phyloP scores from a whole-genome alignment of 1,140 invertebrate species.

The Meteorus sp. region DNA sequence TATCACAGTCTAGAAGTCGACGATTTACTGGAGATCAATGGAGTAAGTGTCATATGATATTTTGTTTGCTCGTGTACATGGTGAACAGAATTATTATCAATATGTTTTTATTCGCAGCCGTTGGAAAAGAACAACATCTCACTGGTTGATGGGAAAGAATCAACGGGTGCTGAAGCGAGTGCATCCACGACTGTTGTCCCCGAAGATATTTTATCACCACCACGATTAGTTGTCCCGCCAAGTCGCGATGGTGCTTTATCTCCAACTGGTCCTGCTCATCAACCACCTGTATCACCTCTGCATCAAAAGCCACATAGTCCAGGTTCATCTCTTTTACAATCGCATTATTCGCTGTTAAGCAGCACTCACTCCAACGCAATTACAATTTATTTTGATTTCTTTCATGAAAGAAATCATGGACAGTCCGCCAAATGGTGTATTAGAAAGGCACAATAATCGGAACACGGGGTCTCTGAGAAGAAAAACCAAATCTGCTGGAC shows the following conservation, averaged over 20 bases:
- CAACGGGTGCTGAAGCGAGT: slow-evolving; percentile 35
- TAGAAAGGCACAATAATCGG: slow-evolving; percentile 49
- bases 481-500: slow-evolving; percentile 75
- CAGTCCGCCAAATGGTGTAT: slow-evolving; percentile 49
- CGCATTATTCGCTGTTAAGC: slow-evolving; percentile 3
- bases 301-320: slow-evolving; percentile 56
- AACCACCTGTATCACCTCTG: slow-evolving; percentile 58
- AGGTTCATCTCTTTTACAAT: slow-evolving; percentile 34
- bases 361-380: too few relatives aligned
- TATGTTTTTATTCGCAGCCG: slow-evolving; percentile 41
- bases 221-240: slow-evolving; percentile 47
- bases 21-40: slow-evolving; percentile 78
- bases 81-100: background rate
- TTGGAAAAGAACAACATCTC: slow-evolving; percentile 59
- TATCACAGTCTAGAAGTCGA: slow-evolving; percentile 72
- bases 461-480: slow-evolving; percentile 67
- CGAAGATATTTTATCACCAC: slow-evolving; percentile 44
- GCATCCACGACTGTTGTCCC: slow-evolving; percentile 27
- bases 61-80: background rate
- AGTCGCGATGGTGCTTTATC: slow-evolving; percentile 50
- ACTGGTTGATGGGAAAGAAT: slow-evolving; percentile 44
- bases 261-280: slow-evolving; percentile 46
- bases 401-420: slow-evolving; percentile 43
- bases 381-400: too few relatives aligned
- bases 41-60: slow-evolving; percentile 65